Base-by-base conservation (phyloP, 1,140 invertebrate species). In the Drosophila obscura region DNA sequence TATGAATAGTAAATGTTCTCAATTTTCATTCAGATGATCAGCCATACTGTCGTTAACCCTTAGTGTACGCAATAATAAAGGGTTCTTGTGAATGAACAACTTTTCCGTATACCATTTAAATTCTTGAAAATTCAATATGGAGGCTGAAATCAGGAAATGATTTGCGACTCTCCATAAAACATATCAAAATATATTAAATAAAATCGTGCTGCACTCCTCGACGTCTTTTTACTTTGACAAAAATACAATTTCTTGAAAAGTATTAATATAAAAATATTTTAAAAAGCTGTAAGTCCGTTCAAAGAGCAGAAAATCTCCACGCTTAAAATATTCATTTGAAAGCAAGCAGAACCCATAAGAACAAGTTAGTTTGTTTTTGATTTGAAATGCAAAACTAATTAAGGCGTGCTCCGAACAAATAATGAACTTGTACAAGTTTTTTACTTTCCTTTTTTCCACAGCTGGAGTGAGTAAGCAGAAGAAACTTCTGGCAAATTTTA, bases 341-440 rank as follows among this genome's bases (percentile, higher is more conserved):
- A n/a, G 19, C 51, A 49, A 39, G 13, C 9, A 39, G 35, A 39
- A 1, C 35, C 35, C 35, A 41, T 15, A 48, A 55, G 49, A 19
- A 69, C 60, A 71, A 83, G 78, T 69, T 48, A 80, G 72, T 76
- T 84, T 62, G 59, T 57, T 39, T 63, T 59, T 50, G 58, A 62
- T 39, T 22, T 45, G 19, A 76, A 80, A 80, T 80, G 63, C 55
- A 68, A 41, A 72, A 83, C 80, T 72, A 76, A 84, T 83, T 85
- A 84, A 67, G 62, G 49, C 65, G 48, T 63, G 51, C 51, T 76
- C 56, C 35, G 19, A 43, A 73, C 46, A 44, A 75, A 76, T 83
- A 80, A 83, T 82, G 61, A 82, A 84, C 80, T 67, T 51, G 44
- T 44, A 22, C 57, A 83, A 79, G 57, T 79, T 69, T 72, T 79